Base-by-base conservation (phyloP, 2,797 vertebrate genomes). In the Toxotes lorentzi region DNA sequence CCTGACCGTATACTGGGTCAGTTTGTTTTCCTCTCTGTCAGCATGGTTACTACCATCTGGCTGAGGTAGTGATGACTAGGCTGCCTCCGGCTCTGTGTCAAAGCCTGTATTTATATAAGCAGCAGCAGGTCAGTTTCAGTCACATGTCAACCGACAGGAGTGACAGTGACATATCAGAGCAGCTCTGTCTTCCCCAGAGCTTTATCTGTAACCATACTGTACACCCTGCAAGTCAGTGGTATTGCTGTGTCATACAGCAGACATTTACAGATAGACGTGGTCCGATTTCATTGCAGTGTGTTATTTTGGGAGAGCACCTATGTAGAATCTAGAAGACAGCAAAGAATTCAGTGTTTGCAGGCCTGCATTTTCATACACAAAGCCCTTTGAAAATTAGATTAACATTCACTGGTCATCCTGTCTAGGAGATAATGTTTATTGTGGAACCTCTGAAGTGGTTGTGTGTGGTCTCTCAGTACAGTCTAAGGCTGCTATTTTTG, bases 61-160 rank as follows among this genome's bases (percentile, higher is more conserved):
- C 78, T 40, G 71, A 59, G 45, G 51, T n/a, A 59, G 66, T 76
- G 67, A 81, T 84, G 81, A 84, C 59, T 56, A 35, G 41, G 78
- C 76, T 59, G 47, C 66, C 62, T 45, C 64, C 4, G 7, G 73
- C 62, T 62, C 41, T 67, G 59, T 74, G 54, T 85, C 70, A 68
- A 56, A 85, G 70, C 73, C 66, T 65, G 30, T 56, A 48, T 80
- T 87, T 82, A 67, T 67, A 30, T 27, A 51, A 57, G 70, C 54
- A 58, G 54, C 70, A 61, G 64, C 16, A 50, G 45, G 72, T 64
- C 4, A 4, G 51, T 57, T 19, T 64, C 32, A 68, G 56, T 79
- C 64, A 61, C 75, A 76, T 70, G 66, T 65, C 65, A 41, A 7
- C 48, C 8, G 0, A 57, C 60, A 45, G 40, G 38, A 62, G 41